Evolutionary conservation across 2,113 vertebrate genomes (phyloP), one percentile per base, ranked within the genome.

Genomic region (Anarhynchus alexandrinus): DNA sequence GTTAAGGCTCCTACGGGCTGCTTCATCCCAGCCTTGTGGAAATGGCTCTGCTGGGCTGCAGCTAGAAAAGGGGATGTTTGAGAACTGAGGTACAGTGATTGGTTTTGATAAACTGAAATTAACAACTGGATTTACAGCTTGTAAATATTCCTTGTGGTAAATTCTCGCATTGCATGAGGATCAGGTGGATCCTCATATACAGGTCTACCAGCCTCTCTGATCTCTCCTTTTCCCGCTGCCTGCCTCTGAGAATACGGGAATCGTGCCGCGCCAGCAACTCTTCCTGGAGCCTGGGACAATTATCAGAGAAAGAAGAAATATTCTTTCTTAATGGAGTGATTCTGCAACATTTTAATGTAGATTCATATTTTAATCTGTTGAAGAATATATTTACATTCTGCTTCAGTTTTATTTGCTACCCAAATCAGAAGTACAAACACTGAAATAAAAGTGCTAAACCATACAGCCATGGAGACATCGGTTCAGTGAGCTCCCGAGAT

Each of bases 91-190:
- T 26, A 82, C 51, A 85, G 96, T 88, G 95, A 97, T 90, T 96
- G 91, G 76, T 94, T 98, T 96, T 96, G 97, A 98, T 98, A 97
- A 97, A 92, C 97, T 94, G 95, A 97, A 97, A 98, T 97, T 98
- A 98, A 96, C 97, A 97, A 78, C 95, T 94, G 87, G 94, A 97
- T 98, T 98, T 98, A 97, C 96, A 97, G 97, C 93, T 98, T 97
- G 96, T 97, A 98, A 97, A 97, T 94, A 92, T 83, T 97, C 80
- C 81, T 97, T 73, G 93, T 86, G 97, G 96, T 58, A 57, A 97
- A 96, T 97, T 98, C 96, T 97, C 51, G 15, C 96, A 88, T 96
- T 95, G 95, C 90, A 43, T 20, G 12, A 70, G 62, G 42, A 49
- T 16, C 69, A 43, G 32, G 38, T 49, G 42, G 27, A 27, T 8